These are phyloP conservation scores for Holacanthella duospinosa DNA, from an alignment of 2,888 invertebrate genomes.

Conservation along the genomic window DNA sequence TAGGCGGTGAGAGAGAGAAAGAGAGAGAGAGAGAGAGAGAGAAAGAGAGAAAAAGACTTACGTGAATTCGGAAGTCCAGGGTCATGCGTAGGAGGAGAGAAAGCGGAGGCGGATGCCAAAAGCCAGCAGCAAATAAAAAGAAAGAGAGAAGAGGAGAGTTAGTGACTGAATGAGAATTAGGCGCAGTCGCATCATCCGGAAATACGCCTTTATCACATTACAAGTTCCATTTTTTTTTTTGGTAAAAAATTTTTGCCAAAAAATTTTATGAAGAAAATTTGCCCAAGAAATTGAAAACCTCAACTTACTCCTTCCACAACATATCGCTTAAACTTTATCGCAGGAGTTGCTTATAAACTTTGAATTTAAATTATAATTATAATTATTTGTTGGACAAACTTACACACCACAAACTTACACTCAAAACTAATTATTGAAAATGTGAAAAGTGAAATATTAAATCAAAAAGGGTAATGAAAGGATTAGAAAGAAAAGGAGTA, in stretches of 20 bases:
- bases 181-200: too few species aligned
- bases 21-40: conserved; percentile 21
- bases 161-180: not conserved
- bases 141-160: not conserved
- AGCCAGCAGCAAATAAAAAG: conserved; percentile 6
- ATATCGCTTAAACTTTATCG: too few species aligned
- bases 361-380: too few species aligned
- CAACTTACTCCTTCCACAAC: not conserved
- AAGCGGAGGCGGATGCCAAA: conserved; percentile 6
- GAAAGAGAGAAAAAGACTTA: conserved; percentile 16
- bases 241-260: too few species aligned
- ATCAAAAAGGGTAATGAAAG: not conserved
- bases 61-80: not conserved
- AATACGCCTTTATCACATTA: too few species aligned
- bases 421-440: too few species aligned
- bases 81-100: conserved; percentile 2
- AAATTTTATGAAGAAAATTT: too few species aligned
- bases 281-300: conserved; percentile 1
- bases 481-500: too few species aligned
- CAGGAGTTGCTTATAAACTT: too few species aligned
- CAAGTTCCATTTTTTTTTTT: too few species aligned
- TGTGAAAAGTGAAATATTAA: not conserved
- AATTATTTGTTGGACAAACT: too few species aligned
- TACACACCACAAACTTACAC: too few species aligned
- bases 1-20: conserved; percentile 11